Base-by-base conservation (phyloP, 2,113 vertebrate species). In the Acanthochromis polyacanthus region DNA sequence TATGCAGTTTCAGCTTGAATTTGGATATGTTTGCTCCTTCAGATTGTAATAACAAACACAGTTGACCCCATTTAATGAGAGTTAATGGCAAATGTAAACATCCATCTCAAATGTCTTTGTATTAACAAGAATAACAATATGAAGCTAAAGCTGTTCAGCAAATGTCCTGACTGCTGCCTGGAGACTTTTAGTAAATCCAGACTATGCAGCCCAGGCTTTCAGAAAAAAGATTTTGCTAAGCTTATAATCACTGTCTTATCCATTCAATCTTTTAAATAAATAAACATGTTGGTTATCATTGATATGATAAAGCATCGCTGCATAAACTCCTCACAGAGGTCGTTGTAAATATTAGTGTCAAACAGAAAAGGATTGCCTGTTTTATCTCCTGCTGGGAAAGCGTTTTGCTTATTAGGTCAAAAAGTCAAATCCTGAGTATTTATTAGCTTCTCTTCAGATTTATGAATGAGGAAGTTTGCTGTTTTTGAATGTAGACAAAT, bases 381-480 rank as follows among this genome's bases (percentile, higher is more conserved):
- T 1, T 45, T 57, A 70, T 66, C 40, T 74, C 22, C 40, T 65
- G 30, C 10, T n/a, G 2, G 20, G 19, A 61, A 46, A 16, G 8
- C 8, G 14, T 17, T 55, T 53, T 74, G 25, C 51, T 25, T 77
- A 48, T 75, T 19, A 48, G 51, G 78, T 85, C 48, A 75, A 74
- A 77, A 58, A 72, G 25, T 46, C 52, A 81, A 59, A 59, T 53
- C 4, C n/a, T 68, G 59, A 74, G 22, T 71, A 82, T 87, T 82
- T 85, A 78, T 78, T 80, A 52, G 36, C 62, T 78, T 51, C 52
- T 72, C 77, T 62, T 75, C 1, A n/a, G 60, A 67, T 84, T 76
- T 75, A 70, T 73, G 57, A 20, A 51, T 72, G 11, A 70, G 38
- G 68, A 84, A 45, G 63, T 67, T 14, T 52, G 55, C 15, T 63